A percentile compares a stretch with the other conserved stretches of the same genome.
Evolutionary conservation across 2,113 vertebrate genomes (phyloP).

Genomic region (Phyllostomus hastatus): DNA sequence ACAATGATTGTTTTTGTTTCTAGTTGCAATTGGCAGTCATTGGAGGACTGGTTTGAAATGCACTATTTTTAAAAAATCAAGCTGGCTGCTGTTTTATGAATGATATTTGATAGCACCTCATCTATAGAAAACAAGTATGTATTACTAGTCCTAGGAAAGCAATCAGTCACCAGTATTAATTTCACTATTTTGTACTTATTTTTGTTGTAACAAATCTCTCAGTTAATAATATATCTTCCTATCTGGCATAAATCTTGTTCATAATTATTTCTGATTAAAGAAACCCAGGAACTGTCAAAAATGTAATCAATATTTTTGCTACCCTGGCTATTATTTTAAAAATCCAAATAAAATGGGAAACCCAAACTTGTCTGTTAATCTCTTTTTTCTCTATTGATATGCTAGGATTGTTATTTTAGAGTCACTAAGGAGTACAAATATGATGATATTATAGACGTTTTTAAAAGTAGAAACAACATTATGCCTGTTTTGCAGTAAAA

Average conservation of each 20-base stretch:
- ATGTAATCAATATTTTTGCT: conserved; percentile 40
- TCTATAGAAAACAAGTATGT: not conserved
- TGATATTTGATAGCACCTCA: not conserved
- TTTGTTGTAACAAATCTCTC: conserved; percentile 41
- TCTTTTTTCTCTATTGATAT: conserved; percentile 8
- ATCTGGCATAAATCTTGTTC: conserved; percentile 19
- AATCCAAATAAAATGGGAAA: conserved; percentile 36
- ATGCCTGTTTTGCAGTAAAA: not conserved
- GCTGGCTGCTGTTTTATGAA: not conserved
- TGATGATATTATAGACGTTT: not conserved
- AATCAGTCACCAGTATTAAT: not conserved
- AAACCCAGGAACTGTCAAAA: conserved; percentile 21
- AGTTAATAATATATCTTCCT: conserved; percentile 33
- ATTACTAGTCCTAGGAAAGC: not conserved
- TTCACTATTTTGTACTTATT: conserved; percentile 8
- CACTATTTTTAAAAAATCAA: not conserved
- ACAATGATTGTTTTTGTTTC: not conserved
- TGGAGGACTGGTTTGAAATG: not conserved
- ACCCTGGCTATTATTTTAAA: not conserved
- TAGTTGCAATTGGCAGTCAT: not conserved
- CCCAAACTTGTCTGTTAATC: not conserved
- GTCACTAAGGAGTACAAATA: not conserved
- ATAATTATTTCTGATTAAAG: conserved; percentile 47
- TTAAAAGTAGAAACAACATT: not conserved
- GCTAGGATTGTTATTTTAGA: not conserved